Conservation (phyloP, 1,140 invertebrate genomes). For the Frieseomelitta varia region DNA sequence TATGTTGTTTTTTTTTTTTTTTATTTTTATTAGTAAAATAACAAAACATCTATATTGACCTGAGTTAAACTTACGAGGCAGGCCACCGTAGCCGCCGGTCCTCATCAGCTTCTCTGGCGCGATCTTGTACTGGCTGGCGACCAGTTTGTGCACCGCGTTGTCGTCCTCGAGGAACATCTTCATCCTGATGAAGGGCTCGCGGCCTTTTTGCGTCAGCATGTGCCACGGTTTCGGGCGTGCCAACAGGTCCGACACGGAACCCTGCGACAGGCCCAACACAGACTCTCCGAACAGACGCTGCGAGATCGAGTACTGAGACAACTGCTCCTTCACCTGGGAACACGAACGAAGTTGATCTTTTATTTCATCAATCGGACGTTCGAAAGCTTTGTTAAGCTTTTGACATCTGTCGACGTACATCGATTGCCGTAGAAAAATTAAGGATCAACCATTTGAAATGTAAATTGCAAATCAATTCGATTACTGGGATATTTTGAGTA, state of each 20-base stretch:
- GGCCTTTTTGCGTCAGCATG: constrained; percentile 97
- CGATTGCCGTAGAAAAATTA: not conserved
- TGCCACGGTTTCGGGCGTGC: constrained; percentile 98
- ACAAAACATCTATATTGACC: constrained; percentile 83
- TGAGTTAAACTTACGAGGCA: constrained; percentile 87
- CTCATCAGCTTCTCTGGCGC: constrained; percentile 97
- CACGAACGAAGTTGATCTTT: not conserved
- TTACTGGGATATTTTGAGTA: not conserved
- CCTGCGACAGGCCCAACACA: constrained; percentile 97
- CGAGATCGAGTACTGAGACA: constrained; percentile 99
- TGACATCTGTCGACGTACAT: not conserved
- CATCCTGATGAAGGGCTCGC: constrained; percentile 98
- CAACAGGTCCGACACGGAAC: constrained; percentile 96
- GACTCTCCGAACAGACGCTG: constrained; percentile 99
- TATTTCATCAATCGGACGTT: not conserved
- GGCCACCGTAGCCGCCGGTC: constrained; percentile 94
- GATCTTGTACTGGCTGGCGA: constrained; percentile 98
- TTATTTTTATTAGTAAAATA: constrained; percentile 72
- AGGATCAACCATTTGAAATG: not conserved
- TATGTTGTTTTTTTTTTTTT: constrained; percentile 63
- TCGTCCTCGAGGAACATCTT: constrained; percentile 99
- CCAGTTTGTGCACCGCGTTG: constrained; percentile 97
- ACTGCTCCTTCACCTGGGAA: constrained; percentile 94
- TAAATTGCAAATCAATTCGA: not conserved
- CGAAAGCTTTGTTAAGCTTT: not conserved